Evolutionary conservation across 2,888 invertebrate genomes (phyloP).

Genomic region (Mythimna lalbum): DNA sequence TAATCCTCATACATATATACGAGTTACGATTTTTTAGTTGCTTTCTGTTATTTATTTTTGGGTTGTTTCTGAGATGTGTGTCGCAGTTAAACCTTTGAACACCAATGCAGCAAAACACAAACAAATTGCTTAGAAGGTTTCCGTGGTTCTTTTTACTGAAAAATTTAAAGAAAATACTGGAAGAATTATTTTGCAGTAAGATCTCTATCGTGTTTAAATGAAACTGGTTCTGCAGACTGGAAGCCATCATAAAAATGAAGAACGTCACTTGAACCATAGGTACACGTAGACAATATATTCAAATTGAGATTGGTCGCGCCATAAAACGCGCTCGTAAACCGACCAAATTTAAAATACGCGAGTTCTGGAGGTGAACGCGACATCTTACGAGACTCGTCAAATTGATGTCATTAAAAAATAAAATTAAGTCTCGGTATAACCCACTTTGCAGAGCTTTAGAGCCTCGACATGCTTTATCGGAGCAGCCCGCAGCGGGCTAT

Average conservation of each 20-base stretch:
- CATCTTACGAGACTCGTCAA: slow-evolving; percentile 57
- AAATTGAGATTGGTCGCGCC: slow-evolving; percentile 55
- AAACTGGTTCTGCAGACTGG: slow-evolving; percentile 2
- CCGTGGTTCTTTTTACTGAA: neutral
- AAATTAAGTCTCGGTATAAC: slow-evolving; percentile 62
- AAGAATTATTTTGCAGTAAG: neutral
- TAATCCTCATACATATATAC: slow-evolving; percentile 83
- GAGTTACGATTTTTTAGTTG: slow-evolving; percentile 71
- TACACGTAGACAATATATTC: slow-evolving; percentile 52
- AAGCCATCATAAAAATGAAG: slow-evolving; percentile 33
- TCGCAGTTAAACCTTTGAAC: neutral
- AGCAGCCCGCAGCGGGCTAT: neutral
- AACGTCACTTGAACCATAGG: slow-evolving; percentile 28
- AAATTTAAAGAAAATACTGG: neutral
- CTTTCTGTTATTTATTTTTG: slow-evolving; percentile 40
- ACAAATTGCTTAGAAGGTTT: neutral
- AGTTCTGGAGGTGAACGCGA: slow-evolving; percentile 41
- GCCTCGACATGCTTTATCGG: slow-evolving; percentile 32
- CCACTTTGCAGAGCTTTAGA: slow-evolving; percentile 54
- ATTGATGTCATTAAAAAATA: slow-evolving; percentile 66
- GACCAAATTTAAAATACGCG: slow-evolving; percentile 54
- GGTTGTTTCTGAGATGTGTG: neutral
- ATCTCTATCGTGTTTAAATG: neutral
- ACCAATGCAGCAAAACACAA: too few species aligned
- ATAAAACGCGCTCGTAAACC: slow-evolving; percentile 55